Evolutionary conservation across 1,140 invertebrate genomes (phyloP).

Genomic region (Chymomyza costata): DNA sequence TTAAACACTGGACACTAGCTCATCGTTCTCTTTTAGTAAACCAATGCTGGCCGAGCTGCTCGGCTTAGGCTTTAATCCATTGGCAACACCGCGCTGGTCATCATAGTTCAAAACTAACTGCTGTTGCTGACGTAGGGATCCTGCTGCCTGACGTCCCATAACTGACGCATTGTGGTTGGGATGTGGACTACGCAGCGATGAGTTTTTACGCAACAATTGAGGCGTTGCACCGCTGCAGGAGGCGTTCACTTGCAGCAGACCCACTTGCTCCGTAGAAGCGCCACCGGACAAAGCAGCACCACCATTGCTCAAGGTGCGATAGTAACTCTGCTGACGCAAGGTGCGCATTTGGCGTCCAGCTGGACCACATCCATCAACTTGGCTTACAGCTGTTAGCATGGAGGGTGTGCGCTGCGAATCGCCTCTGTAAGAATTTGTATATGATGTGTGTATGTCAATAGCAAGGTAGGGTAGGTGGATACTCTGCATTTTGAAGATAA

Average conservation of each 20-base stretch:
- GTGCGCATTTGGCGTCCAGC: conserved; percentile 54
- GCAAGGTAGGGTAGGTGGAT: too few relatives aligned
- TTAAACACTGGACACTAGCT: conserved; percentile 64
- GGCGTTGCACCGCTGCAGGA: conserved; percentile 31
- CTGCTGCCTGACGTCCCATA: conserved; percentile 33
- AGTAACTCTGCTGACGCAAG: conserved; percentile 68
- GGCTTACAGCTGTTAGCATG: conserved; percentile 69
- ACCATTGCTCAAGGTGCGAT: conserved; percentile 56
- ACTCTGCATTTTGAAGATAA: too few relatives aligned
- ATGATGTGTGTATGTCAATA: too few relatives aligned
- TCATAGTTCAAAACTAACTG: conserved; percentile 50
- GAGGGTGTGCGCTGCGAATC: conserved; percentile 71
- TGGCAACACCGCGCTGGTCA: conserved; percentile 48
- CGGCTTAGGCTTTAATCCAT: conserved; percentile 28
- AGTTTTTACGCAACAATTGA: conserved; percentile 49
- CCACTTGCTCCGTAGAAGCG: conserved; percentile 57
- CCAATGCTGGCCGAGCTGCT: conserved; percentile 2
- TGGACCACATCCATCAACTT: conserved; percentile 57
- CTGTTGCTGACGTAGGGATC: conserved; percentile 41
- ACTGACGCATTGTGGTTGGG: conserved; percentile 34
- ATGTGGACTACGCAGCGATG: conserved; percentile 50
- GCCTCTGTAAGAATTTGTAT: conserved; percentile 50
- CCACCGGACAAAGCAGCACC: conserved; percentile 10
- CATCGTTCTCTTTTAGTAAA: conserved; percentile 38
- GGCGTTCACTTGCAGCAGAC: conserved; percentile 49